Percentiles rank a stretch among this genome's conserved stretches.
Evolutionary conservation across 1,140 invertebrate species (phyloP).

Genomic region (Thalassaphorura encarpata): DNA sequence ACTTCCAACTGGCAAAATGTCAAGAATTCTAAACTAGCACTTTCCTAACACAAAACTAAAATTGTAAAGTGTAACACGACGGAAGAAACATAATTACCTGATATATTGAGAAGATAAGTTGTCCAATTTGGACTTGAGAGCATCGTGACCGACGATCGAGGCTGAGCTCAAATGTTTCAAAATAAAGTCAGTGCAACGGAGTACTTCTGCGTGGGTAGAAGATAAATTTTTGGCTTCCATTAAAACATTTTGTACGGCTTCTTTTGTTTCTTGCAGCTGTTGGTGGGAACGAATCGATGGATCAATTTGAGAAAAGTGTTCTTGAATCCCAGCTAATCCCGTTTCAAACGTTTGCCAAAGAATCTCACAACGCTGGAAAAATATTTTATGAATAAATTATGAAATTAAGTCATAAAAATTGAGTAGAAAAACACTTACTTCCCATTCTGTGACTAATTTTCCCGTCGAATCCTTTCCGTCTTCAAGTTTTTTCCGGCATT

Average conservation of each 20-base stretch:
- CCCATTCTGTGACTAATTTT: constrained; percentile 61
- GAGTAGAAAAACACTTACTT: constrained; percentile 37
- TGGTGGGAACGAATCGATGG: constrained; percentile 57
- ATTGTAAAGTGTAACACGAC: background rate
- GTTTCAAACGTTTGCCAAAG: constrained; percentile 54
- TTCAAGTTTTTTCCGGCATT: constrained; percentile 57
- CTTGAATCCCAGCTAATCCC: constrained; percentile 50
- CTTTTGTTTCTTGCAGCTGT: constrained; percentile 57
- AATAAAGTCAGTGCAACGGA: constrained; percentile 46
- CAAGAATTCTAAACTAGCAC: too few species aligned
- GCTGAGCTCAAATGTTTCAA: constrained; percentile 49
- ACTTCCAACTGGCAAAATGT: too few species aligned
- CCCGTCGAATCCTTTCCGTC: constrained; percentile 50
- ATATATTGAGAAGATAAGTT: constrained; percentile 48
- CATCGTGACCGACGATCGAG: constrained; percentile 46
- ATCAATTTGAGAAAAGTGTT: constrained; percentile 62
- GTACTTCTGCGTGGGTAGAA: constrained; percentile 45
- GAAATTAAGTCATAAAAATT: background rate
- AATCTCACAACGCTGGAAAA: constrained; percentile 49
- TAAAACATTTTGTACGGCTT: constrained; percentile 57
- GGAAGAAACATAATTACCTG: too few species aligned
- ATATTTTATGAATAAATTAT: constrained; percentile 1
- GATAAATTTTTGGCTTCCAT: constrained; percentile 47
- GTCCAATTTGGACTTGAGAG: constrained; percentile 47
- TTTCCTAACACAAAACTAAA: too few species aligned